Base-by-base conservation (phyloP, 2,888 invertebrate species). In the Eristalis pertinax region DNA sequence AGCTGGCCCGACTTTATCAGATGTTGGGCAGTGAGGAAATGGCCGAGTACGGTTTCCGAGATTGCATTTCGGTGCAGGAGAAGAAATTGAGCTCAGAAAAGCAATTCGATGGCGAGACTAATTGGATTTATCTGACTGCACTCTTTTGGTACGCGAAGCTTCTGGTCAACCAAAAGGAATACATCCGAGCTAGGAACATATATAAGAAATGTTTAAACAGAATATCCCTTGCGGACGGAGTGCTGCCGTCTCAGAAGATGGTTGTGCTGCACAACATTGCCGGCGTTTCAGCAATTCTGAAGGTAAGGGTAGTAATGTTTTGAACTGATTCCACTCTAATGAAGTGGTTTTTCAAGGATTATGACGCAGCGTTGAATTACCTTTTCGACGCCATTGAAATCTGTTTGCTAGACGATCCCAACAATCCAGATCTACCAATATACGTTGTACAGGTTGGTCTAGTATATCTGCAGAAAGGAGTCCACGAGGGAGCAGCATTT, bases 71-170 rank as follows among this genome's bases (percentile, higher is more conserved):
- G 7, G 89, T 90, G 4, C 93, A 93, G 89, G 91, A 92, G 84
- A 82, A 87, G 3, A 94, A 94, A 90, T 91, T 93, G 35, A 58
- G 89, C 3, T 76, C 89, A 4, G 89, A 90, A 29, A 93, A 93
- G 3, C 91, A 92, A 69, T 90, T 91, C 1, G 92, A 92, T 32
- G 93, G 93, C 1, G 91, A 91, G 89, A 93, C 93, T 0, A 93
- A 93, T 22, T 90, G 92, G 88, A 90, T 94, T 4, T 94, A 93
- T 85, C 90, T 94, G 0, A 93, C 93, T 85, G 91, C 92, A 7
- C 89, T 94, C 13, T 94, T 93, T 86, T 94, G 94, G 93, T 94
- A 94, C 85, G 94, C 93, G 0, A 91, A 93, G 5, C 93, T 94
- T 80, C 92, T 93, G 89, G 91, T 92, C 19, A 90, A 91, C 60